Evolutionary conservation across 2,888 invertebrate species (phyloP), one percentile per base, ranked within the genome.

Genomic region (Labia minor): DNA sequence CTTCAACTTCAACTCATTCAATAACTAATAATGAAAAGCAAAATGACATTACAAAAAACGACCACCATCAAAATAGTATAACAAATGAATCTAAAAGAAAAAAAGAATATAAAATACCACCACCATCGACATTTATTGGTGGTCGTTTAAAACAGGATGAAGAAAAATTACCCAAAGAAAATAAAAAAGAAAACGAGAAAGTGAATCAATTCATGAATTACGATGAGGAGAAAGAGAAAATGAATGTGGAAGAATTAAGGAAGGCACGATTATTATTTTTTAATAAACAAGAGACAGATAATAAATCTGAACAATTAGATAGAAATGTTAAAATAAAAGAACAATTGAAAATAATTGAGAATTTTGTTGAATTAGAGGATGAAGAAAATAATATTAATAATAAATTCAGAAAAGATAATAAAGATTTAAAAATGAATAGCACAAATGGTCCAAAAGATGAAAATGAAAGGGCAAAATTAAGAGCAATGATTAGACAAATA

Each of bases 401-500:
- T 21, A 61, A 37, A 49, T 68, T 61, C 10, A 68, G 18, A 11
- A 37, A 65, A 2, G 20, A 65, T 16, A 61, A 66, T 21, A 65
- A 37, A 11, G 65, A 69, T 33, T 49, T 66, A 61, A 3, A 19
- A 14, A 65, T 69, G n/a, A 37, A 16, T 26, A 66, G 26, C 14
- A 49, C 49, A 49, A 49, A 49, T 49, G 49, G 49, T 14, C 63
- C 66, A 6, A 66, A 70, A 37, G 71, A 70, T 33, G 70, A 71
- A 67, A 69, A 70, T 65, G 67, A 69, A 64, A 64, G 74, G 74
- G 69, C 73, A 72, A 66, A 78, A 74, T 77, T 88, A 21, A 85
- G 85, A 74, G 86, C 86, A 76, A 86, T 88, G 83, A 76, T 88
- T 70, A 88, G 87, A 73, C 88, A 88, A 79, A 88, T 88, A 86